A percentile compares a stretch with the other conserved stretches of the same genome.
These are phyloP conservation scores for Amazona ochrocephala DNA, from an alignment of 2,797 vertebrate species.

Conservation along the genomic window DNA sequence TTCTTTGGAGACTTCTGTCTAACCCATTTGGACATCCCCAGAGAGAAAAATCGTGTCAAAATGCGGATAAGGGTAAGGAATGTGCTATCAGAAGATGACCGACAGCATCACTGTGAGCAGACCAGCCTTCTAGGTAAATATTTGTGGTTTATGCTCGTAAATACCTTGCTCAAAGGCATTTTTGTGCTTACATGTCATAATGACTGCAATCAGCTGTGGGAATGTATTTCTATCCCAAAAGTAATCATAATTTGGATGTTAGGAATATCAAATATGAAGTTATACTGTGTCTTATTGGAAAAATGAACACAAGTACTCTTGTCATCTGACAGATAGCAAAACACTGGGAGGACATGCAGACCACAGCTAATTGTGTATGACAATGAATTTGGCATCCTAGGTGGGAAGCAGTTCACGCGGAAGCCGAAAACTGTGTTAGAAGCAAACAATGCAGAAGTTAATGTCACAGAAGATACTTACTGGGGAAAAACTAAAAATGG, in stretches of 20 bases:
- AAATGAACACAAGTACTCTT: not conserved
- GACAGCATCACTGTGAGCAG: not conserved
- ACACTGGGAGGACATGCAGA: not conserved
- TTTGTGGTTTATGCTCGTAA: constrained; percentile 21
- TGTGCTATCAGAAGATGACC: constrained; percentile 1
- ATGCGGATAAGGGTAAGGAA: not conserved
- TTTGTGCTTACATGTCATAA: not conserved
- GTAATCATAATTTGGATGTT: not conserved
- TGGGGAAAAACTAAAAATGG: not conserved
- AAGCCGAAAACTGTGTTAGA: not conserved
- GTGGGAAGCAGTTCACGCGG: not conserved
- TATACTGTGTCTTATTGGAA: not conserved
- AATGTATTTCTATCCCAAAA: not conserved
- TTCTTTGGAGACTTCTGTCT: constrained; percentile 38
- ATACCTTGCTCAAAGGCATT: constrained; percentile 13
- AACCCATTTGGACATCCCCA: constrained; percentile 42
- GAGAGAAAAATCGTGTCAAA: constrained; percentile 54
- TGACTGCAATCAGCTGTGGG: not conserved
- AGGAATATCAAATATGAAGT: not conserved
- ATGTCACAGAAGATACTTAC: not conserved
- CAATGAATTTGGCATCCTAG: not conserved
- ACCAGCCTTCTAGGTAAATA: constrained; percentile 50
- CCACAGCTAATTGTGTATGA: not conserved
- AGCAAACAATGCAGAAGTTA: not conserved
- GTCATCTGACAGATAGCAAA: not conserved